Percentiles rank a stretch among this genome's conserved stretches.
Evolutionary conservation across 2,888 invertebrate species (phyloP).

Genomic region (Ichneumon xanthorius): DNA sequence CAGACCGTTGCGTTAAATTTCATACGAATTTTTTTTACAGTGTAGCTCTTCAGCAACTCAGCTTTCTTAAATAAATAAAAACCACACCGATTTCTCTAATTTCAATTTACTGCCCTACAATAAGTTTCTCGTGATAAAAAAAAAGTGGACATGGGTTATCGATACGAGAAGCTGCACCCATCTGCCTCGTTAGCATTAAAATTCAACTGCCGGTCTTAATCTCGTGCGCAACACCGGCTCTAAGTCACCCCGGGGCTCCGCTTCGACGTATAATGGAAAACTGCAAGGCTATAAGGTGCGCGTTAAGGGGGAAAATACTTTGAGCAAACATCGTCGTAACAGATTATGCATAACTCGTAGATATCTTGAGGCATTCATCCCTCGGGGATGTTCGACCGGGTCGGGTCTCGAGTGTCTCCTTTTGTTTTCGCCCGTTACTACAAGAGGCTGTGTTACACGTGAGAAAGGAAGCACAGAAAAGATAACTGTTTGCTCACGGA

Average conservation of each 20-base stretch:
- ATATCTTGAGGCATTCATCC: conserved; percentile 38
- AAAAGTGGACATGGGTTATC: neutral
- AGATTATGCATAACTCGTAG: conserved; percentile 36
- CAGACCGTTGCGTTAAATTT: too few relatives aligned
- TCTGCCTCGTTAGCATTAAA: neutral
- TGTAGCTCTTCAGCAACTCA: too few relatives aligned
- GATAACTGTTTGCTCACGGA: conserved; percentile 33
- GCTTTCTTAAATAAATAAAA: too few relatives aligned
- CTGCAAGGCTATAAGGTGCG: neutral
- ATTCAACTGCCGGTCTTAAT: conserved; percentile 8
- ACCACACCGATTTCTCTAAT: neutral
- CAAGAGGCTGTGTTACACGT: conserved; percentile 56
- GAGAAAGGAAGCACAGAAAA: conserved; percentile 54
- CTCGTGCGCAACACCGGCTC: neutral
- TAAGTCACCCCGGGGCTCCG: neutral
- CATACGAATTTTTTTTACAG: too few relatives aligned
- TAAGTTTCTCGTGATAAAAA: neutral
- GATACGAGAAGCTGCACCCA: conserved; percentile 7
- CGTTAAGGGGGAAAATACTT: conserved; percentile 73
- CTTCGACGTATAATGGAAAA: neutral
- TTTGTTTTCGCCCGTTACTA: conserved; percentile 66
- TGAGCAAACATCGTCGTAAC: conserved; percentile 74
- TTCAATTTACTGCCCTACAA: neutral
- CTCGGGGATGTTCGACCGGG: conserved; percentile 32
- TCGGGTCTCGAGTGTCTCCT: conserved; percentile 59